Evolutionary conservation across 2,888 invertebrate species (phyloP), one percentile per base, ranked within the genome.

Genomic region (Vesta saturnalis): DNA sequence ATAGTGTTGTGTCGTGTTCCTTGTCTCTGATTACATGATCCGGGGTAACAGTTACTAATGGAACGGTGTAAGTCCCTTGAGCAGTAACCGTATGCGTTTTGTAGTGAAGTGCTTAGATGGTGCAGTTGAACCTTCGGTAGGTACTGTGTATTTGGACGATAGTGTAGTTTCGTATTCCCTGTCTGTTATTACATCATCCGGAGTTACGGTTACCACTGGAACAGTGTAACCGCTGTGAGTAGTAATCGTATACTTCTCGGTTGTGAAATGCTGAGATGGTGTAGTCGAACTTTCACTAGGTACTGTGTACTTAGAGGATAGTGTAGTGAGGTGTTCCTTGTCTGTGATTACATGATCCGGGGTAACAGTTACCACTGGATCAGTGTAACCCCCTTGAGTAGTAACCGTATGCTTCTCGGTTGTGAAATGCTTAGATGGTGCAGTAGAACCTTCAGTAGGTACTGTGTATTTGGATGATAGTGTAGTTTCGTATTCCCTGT

Each of bases 91-190:
- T n/a, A n/a, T n/a, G n/a, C n/a, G n/a, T n/a, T n/a, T 39, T 0
- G 64, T 46, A 0, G 64, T 64, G 16, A 15, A 16, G 5, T 18
- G n/a, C 15, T 21, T 56, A 8, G 30, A 6, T 15, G 18, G 4
- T 2, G 19, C 19, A 1, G 56, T 56, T 4, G 35, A 2, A 4
- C 23, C n/a, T 30, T 74, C 74, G 55, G 72, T 70, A 18, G 71
- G 70, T 14, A 73, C 72, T 35, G 67, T 73, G 3, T 71, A 61
- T 67, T 72, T 70, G n/a, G 66, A 67, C 22, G 66, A 60, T 6
- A 72, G 52, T 52, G 68, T 62, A 10, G 14, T 52, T 54, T 58
- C 23, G 22, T 64, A 67, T 22, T 64, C 67, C 16, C 46, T 60
- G 8, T n/a, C n/a, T 10, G 43, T 43, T 5, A 14, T 43, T 2